A percentile compares a stretch with the other conserved stretches of the same genome.
Conservation (phyloP, 2,113 vertebrate species). For the Lepus europaeus region DNA sequence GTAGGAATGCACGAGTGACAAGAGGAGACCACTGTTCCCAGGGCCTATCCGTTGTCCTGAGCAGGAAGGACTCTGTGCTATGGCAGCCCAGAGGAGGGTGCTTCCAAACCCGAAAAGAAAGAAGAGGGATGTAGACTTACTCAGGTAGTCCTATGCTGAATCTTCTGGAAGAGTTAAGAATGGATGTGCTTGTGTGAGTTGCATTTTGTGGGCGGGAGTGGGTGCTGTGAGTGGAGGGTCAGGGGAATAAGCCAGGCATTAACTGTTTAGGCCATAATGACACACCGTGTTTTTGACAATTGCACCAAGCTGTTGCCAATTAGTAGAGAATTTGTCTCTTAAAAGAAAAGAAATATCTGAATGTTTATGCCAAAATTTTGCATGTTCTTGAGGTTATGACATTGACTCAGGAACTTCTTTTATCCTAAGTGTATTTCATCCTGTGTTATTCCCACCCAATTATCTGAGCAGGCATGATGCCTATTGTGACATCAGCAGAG, state of each 20-base stretch:
- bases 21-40: not conserved
- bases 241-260: not conserved
- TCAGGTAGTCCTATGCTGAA: not conserved
- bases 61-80: not conserved
- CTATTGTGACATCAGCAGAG: conserved; percentile 6
- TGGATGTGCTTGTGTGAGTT: not conserved
- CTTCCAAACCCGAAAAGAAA: not conserved
- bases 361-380: not conserved
- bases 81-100: not conserved
- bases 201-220: not conserved
- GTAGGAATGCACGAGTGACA: not conserved
- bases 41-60: not conserved
- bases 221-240: not conserved
- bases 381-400: not conserved
- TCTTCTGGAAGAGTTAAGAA: not conserved
- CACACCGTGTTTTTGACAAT: conserved; percentile 10
- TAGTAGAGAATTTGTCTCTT: not conserved
- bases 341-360: not conserved
- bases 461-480: not conserved
- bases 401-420: not conserved
- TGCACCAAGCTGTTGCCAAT: conserved; percentile 20
- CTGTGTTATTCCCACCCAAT: not conserved
- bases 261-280: not conserved
- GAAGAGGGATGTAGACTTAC: not conserved
- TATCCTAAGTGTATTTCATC: not conserved